phyloP scores from a whole-genome alignment of 2,888 invertebrate species.

The Drosophila meridiana region DNA sequence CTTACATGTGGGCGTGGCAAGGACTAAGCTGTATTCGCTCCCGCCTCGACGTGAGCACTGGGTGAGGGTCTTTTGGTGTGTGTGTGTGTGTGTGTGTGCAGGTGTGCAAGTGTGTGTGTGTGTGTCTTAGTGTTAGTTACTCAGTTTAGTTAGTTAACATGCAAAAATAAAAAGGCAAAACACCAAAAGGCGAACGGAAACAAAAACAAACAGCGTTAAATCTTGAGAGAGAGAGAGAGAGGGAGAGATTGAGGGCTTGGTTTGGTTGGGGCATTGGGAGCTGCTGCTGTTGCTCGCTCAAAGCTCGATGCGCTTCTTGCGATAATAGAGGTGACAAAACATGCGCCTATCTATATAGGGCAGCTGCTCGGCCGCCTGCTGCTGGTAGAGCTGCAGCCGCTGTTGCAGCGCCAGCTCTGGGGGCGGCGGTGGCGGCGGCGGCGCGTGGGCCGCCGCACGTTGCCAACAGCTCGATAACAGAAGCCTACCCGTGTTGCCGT shows the following conservation, averaged over 20 bases:
- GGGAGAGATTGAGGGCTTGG: not conserved
- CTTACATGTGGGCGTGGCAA: constrained; percentile 83
- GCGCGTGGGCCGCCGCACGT: constrained; percentile 20
- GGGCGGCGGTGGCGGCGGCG: constrained; percentile 11
- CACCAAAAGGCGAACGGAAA: constrained; percentile 16
- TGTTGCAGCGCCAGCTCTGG: constrained; percentile 64
- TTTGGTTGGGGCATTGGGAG: not conserved
- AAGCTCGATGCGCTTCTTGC: constrained; percentile 82
- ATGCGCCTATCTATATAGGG: constrained; percentile 83
- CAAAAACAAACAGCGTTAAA: constrained; percentile 19
- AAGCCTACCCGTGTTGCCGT: constrained; percentile 83
- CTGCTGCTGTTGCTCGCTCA: constrained; percentile 39
- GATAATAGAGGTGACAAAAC: constrained; percentile 83
- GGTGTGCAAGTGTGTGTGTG: constrained; percentile 15
- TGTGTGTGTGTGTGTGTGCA: not conserved
- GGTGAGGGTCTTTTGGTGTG: constrained; percentile 9
- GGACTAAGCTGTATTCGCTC: constrained; percentile 85
- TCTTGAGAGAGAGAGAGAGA: constrained; percentile 1
- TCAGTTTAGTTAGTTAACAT: constrained; percentile 26
- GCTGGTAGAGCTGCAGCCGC: constrained; percentile 69
- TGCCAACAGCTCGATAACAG: constrained; percentile 67
- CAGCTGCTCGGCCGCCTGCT: constrained; percentile 69
- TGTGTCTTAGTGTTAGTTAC: constrained; percentile 28
- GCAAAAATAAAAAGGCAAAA: constrained; percentile 23
- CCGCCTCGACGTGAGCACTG: constrained; percentile 46